Evolutionary conservation across 1,140 invertebrate genomes (phyloP), one percentile per base, ranked within the genome.

Genomic region (Drosophila cardini): DNA sequence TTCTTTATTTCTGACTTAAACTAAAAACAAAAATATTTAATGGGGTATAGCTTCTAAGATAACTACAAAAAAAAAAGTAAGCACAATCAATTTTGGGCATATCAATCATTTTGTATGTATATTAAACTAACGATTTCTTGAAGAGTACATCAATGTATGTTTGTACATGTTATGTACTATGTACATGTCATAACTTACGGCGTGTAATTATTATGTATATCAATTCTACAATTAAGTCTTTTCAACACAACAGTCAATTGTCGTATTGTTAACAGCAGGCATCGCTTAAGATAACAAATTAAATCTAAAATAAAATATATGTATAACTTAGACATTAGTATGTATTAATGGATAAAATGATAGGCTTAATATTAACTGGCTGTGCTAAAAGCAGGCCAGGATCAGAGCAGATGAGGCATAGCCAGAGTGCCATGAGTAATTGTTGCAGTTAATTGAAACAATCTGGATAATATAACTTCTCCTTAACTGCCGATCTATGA

Each of bases 391-490:
- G 42, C 55, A 48, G 43, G 34, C 64, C 75, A 70, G 48, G 38
- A 8, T 11, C 16, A 53, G 46, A 69, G 26, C 60, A 58, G 15
- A 58, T 76, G 76, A 78, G 68, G 56, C 69, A 65, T 82, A 85
- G 82, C 78, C 78, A 78, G 55, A 40, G 38, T 68, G 67, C 43
- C 42, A 74, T 71, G 60, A 64, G 57, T 82, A 74, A 60, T 38
- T 61, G 43, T 67, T 62, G 57, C 13, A 36, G 21, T 38, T 45
- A 45, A 45, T 40, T 56, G 5, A 60, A 56, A 30, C 13, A 38
- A 61, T 64, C 48, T 43, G 32, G 34, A 46, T 16, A 50, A 13
- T 40, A 40, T 38, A 40, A 11, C 36, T 13, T 6, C 11, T 40
- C 1, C 3, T 13, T 5, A 40, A 11, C n/a, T n/a, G 3, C 10